Conservation (phyloP, 2,797 vertebrate genomes). For the Coregonus suidteri region DNA sequence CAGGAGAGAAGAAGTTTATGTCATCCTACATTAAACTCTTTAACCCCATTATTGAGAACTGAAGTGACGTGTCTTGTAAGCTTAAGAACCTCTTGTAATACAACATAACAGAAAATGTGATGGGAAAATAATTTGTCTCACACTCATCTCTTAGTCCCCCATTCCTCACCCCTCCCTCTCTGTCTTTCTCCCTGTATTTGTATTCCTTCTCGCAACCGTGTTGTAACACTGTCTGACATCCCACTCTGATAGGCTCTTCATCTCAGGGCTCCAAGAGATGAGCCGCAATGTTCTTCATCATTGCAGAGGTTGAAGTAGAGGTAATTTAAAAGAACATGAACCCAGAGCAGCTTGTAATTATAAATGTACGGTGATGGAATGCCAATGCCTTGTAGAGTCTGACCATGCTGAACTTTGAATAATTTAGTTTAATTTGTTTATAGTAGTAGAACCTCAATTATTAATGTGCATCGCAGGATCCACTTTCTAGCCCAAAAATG, state of each 20-base stretch:
- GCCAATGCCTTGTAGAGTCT: constrained; percentile 4
- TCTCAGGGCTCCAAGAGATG: constrained; percentile 37
- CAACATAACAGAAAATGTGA: neutral
- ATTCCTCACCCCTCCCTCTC: neutral
- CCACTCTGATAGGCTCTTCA: constrained; percentile 45
- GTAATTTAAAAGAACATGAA: constrained; percentile 33
- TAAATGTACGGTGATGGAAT: neutral
- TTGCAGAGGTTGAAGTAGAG: constrained; percentile 25
- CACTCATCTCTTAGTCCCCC: neutral
- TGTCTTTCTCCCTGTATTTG: constrained; percentile 2
- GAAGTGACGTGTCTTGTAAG: constrained; percentile 54
- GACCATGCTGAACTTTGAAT: constrained; percentile 26
- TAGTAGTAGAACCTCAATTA: constrained; percentile 36
- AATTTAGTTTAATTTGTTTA: constrained; percentile 38
- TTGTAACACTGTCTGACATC: constrained; percentile 56
- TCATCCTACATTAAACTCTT: too few species aligned
- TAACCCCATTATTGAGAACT: constrained; percentile 45
- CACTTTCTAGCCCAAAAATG: constrained; percentile 41
- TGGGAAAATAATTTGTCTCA: neutral
- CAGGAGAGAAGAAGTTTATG: constrained; percentile 28
- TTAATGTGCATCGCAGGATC: constrained; percentile 35
- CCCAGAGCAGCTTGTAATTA: neutral
- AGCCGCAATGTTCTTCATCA: constrained; percentile 34
- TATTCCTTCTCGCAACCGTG: constrained; percentile 6
- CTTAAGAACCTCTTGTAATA: constrained; percentile 12